Conservation (phyloP, 2,113 vertebrate species). For the Notothenia coriiceps region DNA sequence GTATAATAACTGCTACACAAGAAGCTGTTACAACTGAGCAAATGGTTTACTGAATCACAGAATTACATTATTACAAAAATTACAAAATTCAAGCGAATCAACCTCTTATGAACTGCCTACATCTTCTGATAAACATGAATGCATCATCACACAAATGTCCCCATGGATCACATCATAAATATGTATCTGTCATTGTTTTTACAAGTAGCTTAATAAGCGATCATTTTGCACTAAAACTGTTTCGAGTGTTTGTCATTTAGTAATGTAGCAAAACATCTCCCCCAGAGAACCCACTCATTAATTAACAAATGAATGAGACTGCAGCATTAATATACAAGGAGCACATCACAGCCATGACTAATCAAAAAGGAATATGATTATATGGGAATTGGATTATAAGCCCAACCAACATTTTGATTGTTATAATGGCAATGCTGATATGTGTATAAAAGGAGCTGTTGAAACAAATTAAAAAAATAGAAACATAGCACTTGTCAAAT, state of each 20-base stretch:
- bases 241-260: constrained; percentile 45
- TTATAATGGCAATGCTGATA: neutral
- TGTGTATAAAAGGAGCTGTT: neutral
- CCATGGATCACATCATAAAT: constrained; percentile 29
- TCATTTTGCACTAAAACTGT: constrained; percentile 23
- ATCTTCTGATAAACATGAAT: constrained; percentile 2
- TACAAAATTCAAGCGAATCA: constrained; percentile 8
- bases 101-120: constrained; percentile 1
- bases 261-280: constrained; percentile 25
- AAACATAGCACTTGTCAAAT: neutral
- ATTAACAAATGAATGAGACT: constrained; percentile 45
- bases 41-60: neutral
- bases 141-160: constrained; percentile 6
- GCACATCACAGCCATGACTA: constrained; percentile 30
- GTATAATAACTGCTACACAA: neutral
- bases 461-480: neutral
- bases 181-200: constrained; percentile 32
- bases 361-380: constrained; percentile 31
- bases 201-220: constrained; percentile 13
- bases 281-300: constrained; percentile 21
- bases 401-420: neutral
- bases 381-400: neutral
- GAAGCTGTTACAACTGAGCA: neutral
- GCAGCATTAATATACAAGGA: constrained; percentile 50
- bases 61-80: neutral